Percentiles rank a stretch among this genome's conserved stretches.
These are phyloP conservation scores for Zaprionus obscuricornis DNA, from an alignment of 2,888 invertebrate genomes.

Conservation along the genomic window DNA sequence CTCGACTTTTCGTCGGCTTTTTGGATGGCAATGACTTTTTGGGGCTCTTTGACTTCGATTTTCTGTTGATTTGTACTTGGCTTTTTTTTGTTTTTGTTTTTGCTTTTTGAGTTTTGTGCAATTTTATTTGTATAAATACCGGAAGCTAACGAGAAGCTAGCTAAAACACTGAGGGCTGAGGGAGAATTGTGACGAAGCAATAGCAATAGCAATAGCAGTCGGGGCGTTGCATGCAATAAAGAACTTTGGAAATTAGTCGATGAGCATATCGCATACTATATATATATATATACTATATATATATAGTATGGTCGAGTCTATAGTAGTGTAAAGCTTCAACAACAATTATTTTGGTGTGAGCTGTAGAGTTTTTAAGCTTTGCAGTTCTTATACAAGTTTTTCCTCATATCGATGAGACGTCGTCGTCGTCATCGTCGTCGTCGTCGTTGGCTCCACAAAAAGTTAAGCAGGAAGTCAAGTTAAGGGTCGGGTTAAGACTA, in stretches of 20 bases:
- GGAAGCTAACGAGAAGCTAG: constrained; percentile 64
- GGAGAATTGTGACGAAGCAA: background rate
- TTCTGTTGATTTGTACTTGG: constrained; percentile 66
- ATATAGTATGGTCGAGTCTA: constrained; percentile 3
- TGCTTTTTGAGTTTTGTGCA: constrained; percentile 63
- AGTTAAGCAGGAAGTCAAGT: constrained; percentile 78
- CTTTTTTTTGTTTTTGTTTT: too few relatives aligned
- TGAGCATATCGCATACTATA: constrained; percentile 39
- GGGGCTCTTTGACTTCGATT: constrained; percentile 61
- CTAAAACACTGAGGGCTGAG: background rate
- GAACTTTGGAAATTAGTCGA: constrained; percentile 77
- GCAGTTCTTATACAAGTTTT: constrained; percentile 35
- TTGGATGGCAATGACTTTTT: constrained; percentile 65
- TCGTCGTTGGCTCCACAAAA: constrained; percentile 33
- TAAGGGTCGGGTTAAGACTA: constrained; percentile 51
- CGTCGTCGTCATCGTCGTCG: constrained; percentile 15
- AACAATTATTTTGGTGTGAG: constrained; percentile 28
- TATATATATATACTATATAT: constrained; percentile 29
- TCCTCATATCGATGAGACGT: constrained; percentile 60
- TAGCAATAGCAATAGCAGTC: constrained; percentile 1
- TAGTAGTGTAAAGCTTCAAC: background rate
- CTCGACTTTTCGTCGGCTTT: constrained; percentile 39
- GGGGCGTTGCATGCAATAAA: constrained; percentile 77
- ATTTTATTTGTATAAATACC: constrained; percentile 80
- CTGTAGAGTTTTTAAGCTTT: constrained; percentile 29